Base-by-base conservation (phyloP, 2,797 vertebrate genomes). In the Sarcoramphus papa region DNA sequence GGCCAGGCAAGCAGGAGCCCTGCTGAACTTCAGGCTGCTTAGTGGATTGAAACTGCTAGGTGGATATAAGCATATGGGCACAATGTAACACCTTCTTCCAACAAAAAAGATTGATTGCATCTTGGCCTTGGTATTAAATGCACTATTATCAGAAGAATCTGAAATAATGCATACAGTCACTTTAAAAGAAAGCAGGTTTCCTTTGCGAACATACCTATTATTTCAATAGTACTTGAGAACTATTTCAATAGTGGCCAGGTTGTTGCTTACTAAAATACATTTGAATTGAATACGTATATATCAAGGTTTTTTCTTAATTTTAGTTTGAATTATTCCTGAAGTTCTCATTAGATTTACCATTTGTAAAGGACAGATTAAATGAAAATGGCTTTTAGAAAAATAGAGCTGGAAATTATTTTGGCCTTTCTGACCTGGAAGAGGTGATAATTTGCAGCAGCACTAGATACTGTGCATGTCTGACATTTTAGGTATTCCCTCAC, bases 341-440 rank as follows among this genome's bases (percentile, higher is more conserved):
- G 76, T 97, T 97, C 95, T 97, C 96, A 97, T 97, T 97, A 97
- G 95, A 97, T 96, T 96, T 97, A 97, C 94, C 97, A 96, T 97
- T 97, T 97, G 84, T 95, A 96, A 97, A 96, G 90, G 94, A 95
- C 91, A 97, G 91, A 96, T 95, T 96, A 97, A 96, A 97, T 95
- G 94, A 91, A 97, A 97, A 96, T 96, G 95, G 94, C 92, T 97
- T 96, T 97, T 92, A 95, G 96, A 94, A 97, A 97, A 97, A 97
- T 97, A 97, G 96, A 96, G 81, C 91, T 94, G 92, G 94, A 97
- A 97, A 97, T 97, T 85, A 97, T 97, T 97, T 96, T 95, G 97
- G 93, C 96, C 95, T 95, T 95, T 92, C 60, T 96, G 97, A 97
- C 96, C 96, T 91, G 75, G 73, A 80, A 94, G 90, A 94, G 79